Percentiles rank a stretch among this genome's conserved stretches.
phyloP scores from a whole-genome alignment of 1,140 invertebrate genomes.

The Drosophila bipectinata region DNA sequence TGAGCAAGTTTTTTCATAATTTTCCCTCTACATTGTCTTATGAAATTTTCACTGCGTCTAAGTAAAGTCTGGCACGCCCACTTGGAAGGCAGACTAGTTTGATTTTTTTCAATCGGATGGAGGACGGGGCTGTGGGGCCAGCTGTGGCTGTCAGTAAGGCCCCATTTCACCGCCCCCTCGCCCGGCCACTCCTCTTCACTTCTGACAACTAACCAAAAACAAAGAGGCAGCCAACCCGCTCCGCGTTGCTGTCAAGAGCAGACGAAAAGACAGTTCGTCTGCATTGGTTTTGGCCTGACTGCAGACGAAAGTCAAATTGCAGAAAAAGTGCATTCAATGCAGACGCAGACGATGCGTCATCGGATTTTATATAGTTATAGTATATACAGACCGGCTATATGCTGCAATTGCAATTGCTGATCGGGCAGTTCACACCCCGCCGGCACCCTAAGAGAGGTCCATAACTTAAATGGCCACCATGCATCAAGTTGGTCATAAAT shows the following conservation, averaged over 20 bases:
- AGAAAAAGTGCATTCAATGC: slow-evolving; percentile 66
- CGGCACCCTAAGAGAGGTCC: slow-evolving; percentile 37
- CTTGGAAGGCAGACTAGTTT: slow-evolving; percentile 16
- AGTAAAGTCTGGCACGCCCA: slow-evolving; percentile 42
- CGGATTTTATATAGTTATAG: slow-evolving; percentile 31
- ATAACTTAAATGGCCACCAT: slow-evolving; percentile 76
- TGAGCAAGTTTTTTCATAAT: slow-evolving; percentile 23
- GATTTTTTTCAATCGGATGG: background rate
- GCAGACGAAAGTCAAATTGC: slow-evolving; percentile 43
- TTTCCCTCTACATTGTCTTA: slow-evolving; percentile 18
- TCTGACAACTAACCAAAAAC: slow-evolving; percentile 40
- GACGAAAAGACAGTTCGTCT: slow-evolving; percentile 64
- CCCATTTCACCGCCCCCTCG: background rate
- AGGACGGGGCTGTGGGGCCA: background rate
- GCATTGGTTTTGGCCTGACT: slow-evolving; percentile 21
- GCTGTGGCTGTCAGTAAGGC: slow-evolving; percentile 19
- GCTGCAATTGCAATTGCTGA: slow-evolving; percentile 61
- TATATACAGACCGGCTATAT: background rate
- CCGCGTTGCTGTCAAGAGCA: slow-evolving; percentile 21
- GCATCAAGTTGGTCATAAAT: slow-evolving; percentile 77
- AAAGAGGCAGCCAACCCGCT: slow-evolving; percentile 12
- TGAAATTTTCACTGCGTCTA: slow-evolving; percentile 23
- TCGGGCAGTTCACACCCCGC: slow-evolving; percentile 67
- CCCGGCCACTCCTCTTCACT: background rate
- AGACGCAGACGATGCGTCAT: slow-evolving; percentile 76